phyloP scores from a whole-genome alignment of 2,113 vertebrate genomes.

The Oreamnos americanus region DNA sequence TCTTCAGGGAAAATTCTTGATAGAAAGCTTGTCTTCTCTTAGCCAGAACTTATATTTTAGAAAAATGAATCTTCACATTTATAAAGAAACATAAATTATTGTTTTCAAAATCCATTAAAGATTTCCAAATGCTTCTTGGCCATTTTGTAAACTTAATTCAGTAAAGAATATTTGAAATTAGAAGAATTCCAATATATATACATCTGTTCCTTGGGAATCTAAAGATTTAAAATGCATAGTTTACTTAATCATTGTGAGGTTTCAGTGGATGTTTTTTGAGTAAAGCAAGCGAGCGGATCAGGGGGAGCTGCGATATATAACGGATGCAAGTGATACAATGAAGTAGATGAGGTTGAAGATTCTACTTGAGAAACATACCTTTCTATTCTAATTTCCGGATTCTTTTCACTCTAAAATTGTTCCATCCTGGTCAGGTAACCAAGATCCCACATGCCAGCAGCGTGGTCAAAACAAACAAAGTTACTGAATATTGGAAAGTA shows the following conservation, averaged over 20 bases:
- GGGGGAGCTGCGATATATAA: neutral
- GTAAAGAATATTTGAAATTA: constrained; percentile 6
- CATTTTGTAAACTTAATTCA: neutral
- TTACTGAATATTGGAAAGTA: neutral
- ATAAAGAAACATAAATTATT: neutral
- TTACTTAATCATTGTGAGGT: neutral
- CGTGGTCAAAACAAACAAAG: neutral
- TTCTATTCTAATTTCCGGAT: neutral
- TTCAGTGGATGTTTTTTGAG: neutral
- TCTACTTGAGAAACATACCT: neutral
- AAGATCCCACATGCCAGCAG: neutral
- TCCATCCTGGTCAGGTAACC: neutral
- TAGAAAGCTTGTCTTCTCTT: neutral
- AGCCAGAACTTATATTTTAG: constrained; percentile 9
- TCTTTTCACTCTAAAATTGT: neutral
- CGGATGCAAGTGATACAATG: neutral
- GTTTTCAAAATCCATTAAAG: neutral
- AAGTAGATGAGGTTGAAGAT: neutral
- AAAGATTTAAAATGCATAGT: neutral
- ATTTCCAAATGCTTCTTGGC: neutral
- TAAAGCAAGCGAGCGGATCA: neutral
- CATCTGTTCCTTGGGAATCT: constrained; percentile 1
- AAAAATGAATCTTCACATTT: neutral
- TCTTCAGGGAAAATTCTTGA: neutral
- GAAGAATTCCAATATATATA: neutral